These are phyloP conservation scores for Gymnoscelis rufifasciata DNA, from an alignment of 2,888 invertebrate genomes.

Conservation along the genomic window DNA sequence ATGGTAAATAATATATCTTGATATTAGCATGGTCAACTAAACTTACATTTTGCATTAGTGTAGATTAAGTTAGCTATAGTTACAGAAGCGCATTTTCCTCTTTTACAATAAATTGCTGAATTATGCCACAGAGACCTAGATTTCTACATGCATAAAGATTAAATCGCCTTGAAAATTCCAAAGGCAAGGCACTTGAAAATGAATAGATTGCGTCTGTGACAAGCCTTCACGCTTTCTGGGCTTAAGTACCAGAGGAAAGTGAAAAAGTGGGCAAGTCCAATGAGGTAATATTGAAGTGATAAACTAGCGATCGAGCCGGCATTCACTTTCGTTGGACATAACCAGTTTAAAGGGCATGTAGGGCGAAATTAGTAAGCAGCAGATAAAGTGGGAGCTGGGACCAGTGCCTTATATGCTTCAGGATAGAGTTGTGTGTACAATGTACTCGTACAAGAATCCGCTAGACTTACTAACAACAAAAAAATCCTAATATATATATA, in stretches of 20 bases:
- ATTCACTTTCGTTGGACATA: constrained; percentile 61
- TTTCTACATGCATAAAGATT: constrained; percentile 6
- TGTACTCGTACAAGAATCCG: too few relatives aligned
- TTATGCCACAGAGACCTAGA: constrained; percentile 2
- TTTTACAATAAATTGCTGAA: not conserved
- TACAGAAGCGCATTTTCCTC: too few relatives aligned
- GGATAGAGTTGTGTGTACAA: too few relatives aligned
- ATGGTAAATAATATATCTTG: too few relatives aligned
- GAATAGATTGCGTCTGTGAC: constrained; percentile 33
- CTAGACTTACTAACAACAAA: too few relatives aligned
- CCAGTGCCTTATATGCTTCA: too few relatives aligned
- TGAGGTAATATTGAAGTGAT: constrained; percentile 62
- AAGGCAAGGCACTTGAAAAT: constrained; percentile 12
- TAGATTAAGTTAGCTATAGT: too few relatives aligned
- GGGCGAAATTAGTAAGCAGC: not conserved
- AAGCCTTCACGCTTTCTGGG: constrained; percentile 67
- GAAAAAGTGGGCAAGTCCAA: constrained; percentile 60
- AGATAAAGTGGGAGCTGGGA: too few relatives aligned
- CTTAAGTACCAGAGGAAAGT: constrained; percentile 56
- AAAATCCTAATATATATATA: too few relatives aligned
- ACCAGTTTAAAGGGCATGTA: constrained; percentile 31
- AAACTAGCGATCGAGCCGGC: constrained; percentile 53
- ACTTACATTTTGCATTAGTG: too few relatives aligned
- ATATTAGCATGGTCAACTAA: too few relatives aligned
- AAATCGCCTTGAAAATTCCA: constrained; percentile 9